A percentile compares a stretch with the other conserved stretches of the same genome.
phyloP scores from a whole-genome alignment of 2,888 invertebrate species.

The Blera fallax region DNA sequence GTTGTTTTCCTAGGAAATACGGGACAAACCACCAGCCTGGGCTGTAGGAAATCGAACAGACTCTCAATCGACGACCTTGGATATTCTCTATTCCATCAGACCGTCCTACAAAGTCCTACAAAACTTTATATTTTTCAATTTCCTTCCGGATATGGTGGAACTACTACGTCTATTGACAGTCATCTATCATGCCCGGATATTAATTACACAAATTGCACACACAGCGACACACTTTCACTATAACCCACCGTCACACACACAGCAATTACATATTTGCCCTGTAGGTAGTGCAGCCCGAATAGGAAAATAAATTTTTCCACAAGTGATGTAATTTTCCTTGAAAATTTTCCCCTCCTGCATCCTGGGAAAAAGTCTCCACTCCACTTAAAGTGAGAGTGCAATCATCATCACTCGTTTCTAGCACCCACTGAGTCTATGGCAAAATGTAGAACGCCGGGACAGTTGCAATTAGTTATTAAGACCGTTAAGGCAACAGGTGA shows the following conservation, averaged over 20 bases:
- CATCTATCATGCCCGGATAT: conserved; percentile 74
- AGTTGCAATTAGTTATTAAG: conserved; percentile 46
- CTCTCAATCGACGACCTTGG: conserved; percentile 18
- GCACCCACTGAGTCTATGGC: conserved; percentile 32
- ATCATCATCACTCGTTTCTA: conserved; percentile 51
- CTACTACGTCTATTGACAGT: conserved; percentile 56
- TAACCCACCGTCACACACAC: neutral
- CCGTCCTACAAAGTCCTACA: neutral
- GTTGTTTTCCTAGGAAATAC: conserved; percentile 13
- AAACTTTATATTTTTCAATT: conserved; percentile 21
- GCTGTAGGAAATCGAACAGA: neutral
- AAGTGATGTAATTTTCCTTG: conserved; percentile 68
- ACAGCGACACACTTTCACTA: conserved; percentile 43
- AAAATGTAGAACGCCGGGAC: conserved; percentile 49
- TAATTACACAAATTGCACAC: conserved; percentile 75
- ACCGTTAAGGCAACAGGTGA: conserved; percentile 55
- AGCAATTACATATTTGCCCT: too few relatives aligned
- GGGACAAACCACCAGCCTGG: neutral
- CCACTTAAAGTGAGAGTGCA: conserved; percentile 50
- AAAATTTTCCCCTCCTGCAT: neutral
- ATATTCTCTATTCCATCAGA: neutral
- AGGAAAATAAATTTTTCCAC: conserved; percentile 62
- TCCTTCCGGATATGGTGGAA: conserved; percentile 57
- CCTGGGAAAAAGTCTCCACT: neutral
- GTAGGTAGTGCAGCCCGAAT: neutral